Evolutionary conservation across 2,113 vertebrate species (phyloP), one percentile per base, ranked within the genome.

Genomic region (Malurus cyaneus): DNA sequence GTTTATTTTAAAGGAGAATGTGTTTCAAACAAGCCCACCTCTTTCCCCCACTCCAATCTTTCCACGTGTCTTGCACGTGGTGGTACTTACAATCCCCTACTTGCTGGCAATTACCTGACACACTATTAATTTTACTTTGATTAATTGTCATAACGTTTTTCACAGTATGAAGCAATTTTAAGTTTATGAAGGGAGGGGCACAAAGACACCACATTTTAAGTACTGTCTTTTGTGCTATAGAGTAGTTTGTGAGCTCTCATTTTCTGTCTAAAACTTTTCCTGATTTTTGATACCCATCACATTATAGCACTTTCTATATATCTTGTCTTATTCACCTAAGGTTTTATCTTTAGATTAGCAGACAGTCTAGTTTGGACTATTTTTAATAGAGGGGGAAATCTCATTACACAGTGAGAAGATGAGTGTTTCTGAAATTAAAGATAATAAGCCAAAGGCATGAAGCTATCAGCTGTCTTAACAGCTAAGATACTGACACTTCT

Each of bases 381-480:
- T 96, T 94, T 77, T 94, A 92, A 77, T 52, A 47, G 36, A 81
- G 39, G 4, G 11, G 9, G 12, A 74, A 67, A 88, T 79, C 83
- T 94, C 77, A 86, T 95, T 95, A 89, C 86, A 46, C 39, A 83
- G 39, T 82, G 54, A 84, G 77, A 84, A 86, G 82, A 92, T 53
- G 52, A 92, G n/a, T 52, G 83, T 64, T 91, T 52, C 80, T 86
- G 62, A 91, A 94, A 96, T 90, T 91, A 95, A 93, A 79, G 76
- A 95, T 91, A 92, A 93, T 92, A 82, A 93, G 65, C 39, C 61
- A 93, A 94, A 93, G 46, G 52, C 81, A 83, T 96, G 94, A 96
- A 96, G 60, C 31, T 96, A 92, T 93, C 86, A 72, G n/a, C 65
- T 88, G 66, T 74, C 82, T 83, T 88, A 96, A 81, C 57, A 93